Evolutionary conservation across 2,113 vertebrate species (phyloP).

Genomic region (Pardalotus punctatus): DNA sequence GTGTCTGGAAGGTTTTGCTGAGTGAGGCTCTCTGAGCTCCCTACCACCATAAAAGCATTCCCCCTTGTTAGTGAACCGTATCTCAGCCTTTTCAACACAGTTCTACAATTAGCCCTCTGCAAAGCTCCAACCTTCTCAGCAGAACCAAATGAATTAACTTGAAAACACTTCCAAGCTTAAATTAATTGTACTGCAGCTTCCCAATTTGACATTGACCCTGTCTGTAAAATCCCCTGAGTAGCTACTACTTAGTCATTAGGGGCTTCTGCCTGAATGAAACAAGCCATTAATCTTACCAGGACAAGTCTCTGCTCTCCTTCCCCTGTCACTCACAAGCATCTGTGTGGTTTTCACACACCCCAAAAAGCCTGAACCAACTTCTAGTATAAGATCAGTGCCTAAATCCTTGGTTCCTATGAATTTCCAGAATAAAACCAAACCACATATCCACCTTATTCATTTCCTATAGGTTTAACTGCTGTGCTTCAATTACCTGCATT

Average conservation of each 20-base stretch:
- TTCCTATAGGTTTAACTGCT: background rate
- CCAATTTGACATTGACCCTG: background rate
- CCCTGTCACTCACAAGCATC: accelerated
- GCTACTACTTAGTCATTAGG: background rate
- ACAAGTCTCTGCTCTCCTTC: background rate
- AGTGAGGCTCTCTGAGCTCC: background rate
- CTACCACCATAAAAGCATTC: constrained; percentile 26
- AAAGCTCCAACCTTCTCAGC: constrained; percentile 3
- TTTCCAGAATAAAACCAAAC: background rate
- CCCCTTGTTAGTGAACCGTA: background rate
- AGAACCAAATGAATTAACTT: constrained; percentile 40
- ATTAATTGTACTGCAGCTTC: constrained; percentile 54
- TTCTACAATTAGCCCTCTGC: background rate
- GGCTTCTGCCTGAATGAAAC: background rate
- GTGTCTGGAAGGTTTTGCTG: background rate
- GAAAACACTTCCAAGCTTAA: constrained; percentile 23
- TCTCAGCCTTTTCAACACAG: constrained; percentile 42
- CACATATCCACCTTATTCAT: background rate
- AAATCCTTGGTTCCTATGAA: background rate
- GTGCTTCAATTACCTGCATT: background rate
- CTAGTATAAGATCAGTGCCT: background rate
- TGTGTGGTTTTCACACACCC: background rate
- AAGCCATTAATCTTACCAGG: background rate
- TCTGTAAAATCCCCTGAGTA: constrained; percentile 7
- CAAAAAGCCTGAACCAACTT: background rate